Evolutionary conservation across 2,113 vertebrate species (phyloP).

Genomic region (Desmodus rotundus): DNA sequence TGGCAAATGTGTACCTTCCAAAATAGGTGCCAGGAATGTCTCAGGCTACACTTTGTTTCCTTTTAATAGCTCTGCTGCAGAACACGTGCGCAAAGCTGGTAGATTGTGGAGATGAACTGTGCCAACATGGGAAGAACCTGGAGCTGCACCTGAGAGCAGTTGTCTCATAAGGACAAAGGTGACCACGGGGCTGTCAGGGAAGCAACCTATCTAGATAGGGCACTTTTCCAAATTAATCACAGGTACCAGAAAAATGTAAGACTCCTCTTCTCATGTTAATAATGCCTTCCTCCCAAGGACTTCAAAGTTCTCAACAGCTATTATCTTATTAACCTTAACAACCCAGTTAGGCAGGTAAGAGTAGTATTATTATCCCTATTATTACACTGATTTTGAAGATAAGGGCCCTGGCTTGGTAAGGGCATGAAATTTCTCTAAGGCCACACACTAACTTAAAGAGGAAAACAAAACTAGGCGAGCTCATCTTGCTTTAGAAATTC

Average conservation of each 20-base stretch:
- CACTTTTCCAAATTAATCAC: neutral
- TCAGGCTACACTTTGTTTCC: neutral
- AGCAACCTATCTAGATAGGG: neutral
- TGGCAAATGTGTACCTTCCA: slow-evolving; percentile 15
- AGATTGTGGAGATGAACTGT: neutral
- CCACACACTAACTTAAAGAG: slow-evolving; percentile 44
- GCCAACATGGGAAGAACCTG: neutral
- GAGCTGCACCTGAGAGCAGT: neutral
- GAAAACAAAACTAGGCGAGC: neutral
- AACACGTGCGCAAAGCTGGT: neutral
- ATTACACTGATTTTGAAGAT: slow-evolving; percentile 56
- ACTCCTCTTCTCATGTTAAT: neutral
- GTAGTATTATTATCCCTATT: neutral
- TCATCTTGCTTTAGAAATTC: neutral
- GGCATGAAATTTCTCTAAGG: neutral
- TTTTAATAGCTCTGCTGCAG: neutral
- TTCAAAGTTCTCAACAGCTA: slow-evolving; percentile 45
- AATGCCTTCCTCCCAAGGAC: neutral
- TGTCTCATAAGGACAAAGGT: neutral
- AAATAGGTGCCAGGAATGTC: neutral
- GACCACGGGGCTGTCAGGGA: neutral
- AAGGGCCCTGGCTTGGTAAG: neutral
- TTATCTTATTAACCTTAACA: slow-evolving; percentile 64
- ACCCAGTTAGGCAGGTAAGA: slow-evolving; percentile 36
- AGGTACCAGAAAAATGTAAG: slow-evolving; percentile 17